Evolutionary conservation across 2,888 invertebrate genomes (phyloP), one percentile per base, ranked within the genome.

Genomic region (Heliconius cydno): DNA sequence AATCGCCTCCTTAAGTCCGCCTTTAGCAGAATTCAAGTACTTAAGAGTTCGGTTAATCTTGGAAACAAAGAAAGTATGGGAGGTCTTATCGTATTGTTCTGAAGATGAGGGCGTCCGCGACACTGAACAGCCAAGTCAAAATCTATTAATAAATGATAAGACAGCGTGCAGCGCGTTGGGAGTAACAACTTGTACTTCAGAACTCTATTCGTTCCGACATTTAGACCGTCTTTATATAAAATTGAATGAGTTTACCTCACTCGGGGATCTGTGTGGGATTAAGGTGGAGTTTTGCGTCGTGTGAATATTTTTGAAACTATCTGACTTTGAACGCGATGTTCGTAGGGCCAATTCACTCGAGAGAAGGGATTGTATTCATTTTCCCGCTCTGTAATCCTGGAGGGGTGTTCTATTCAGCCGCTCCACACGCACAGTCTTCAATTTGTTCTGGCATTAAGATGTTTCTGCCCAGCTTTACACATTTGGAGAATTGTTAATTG

Each of bases 1-100:
- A 77, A 83, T 76, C 78, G 82, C 80, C 82, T 80, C 67, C 78
- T 83, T 71, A 63, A 82, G 81, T 79, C 74, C 34, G 67, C 71
- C 57, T 71, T 76, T 77, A 80, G 77, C 63, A 74, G 74, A 80
- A 77, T 80, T 77, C 80, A 75, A 77, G 75, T 63, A 72, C 72
- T 82, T 77, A 72, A 79, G 79, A 79, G 81, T 77, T 80, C 82
- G 78, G 79, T 80, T 83, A 82, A 82, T 82, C 82, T 82, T 66
- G 68, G 74, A 82, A 81, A 83, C 82, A 83, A 83, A 83, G 83
- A 82, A 77, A 76, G 78, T 60, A 60, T 74, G 74, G 60, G 46
- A 28, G 63, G 75, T 75, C 79, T 82, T 80, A 82, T 82, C 82
- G 79, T 70, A 80, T 82, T 82, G 82, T 80, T 79, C 74, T 25